Conservation (phyloP, 2,113 vertebrate species). For the Embiotoca jacksoni region DNA sequence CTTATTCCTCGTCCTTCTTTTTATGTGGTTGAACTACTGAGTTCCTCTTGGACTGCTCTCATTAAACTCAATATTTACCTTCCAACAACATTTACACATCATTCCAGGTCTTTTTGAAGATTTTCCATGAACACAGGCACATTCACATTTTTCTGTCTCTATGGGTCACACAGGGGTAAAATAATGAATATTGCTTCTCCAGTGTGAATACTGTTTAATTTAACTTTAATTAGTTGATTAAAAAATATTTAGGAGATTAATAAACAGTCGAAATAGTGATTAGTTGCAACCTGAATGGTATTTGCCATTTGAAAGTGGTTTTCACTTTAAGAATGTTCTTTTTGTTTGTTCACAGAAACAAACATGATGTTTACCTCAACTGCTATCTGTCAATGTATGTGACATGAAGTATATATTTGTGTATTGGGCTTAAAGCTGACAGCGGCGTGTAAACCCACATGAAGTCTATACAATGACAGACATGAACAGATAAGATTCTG, state of each 20-base stretch:
- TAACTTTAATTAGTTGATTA: too few species aligned
- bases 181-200: not conserved
- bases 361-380: not conserved
- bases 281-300: too few species aligned
- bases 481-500: constrained; percentile 31
- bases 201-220: too few species aligned
- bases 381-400: constrained; percentile 22
- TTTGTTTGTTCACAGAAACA: too few species aligned
- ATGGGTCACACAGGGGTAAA: not conserved
- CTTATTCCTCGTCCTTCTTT: not conserved
- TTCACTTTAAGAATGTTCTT: too few species aligned
- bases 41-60: constrained; percentile 40
- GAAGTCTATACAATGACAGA: constrained; percentile 41
- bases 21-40: constrained; percentile 7
- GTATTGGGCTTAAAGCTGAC: constrained; percentile 32
- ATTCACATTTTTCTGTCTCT: constrained; percentile 6
- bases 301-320: too few species aligned
- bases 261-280: too few species aligned
- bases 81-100: constrained; percentile 28
- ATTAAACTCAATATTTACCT: constrained; percentile 53
- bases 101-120: constrained; percentile 22
- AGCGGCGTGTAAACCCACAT: constrained; percentile 25
- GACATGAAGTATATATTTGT: constrained; percentile 28
- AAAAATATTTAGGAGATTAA: too few species aligned
- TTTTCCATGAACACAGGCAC: constrained; percentile 28